Evolutionary conservation across 2,888 invertebrate genomes (phyloP).

Genomic region (Operophtera brumata): DNA sequence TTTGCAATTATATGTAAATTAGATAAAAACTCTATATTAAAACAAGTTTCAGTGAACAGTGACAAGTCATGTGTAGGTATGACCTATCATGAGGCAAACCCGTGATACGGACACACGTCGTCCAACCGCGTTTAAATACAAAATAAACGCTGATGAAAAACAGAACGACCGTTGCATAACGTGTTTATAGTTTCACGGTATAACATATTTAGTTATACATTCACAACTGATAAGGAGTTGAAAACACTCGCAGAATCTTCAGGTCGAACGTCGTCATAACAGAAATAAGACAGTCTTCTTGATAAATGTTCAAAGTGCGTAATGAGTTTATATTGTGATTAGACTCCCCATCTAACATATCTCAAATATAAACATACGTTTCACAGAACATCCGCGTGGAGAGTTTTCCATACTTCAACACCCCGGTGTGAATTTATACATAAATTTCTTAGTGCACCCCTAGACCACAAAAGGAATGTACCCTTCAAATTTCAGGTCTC

Average conservation of each 20-base stretch:
- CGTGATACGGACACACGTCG: neutral
- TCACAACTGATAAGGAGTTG: conserved; percentile 8
- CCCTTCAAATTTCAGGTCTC: no score
- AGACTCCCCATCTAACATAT: conserved; percentile 2
- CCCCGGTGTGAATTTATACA: no score
- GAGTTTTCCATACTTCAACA: no score
- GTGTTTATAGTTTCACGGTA: neutral
- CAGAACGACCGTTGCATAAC: conserved; percentile 5
- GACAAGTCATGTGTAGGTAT: neutral
- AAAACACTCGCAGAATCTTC: conserved; percentile 7
- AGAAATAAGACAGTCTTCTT: neutral
- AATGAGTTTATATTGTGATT: conserved; percentile 4
- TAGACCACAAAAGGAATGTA: no score
- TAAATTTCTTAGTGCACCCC: no score
- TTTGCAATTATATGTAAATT: no score
- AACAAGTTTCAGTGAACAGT: no score
- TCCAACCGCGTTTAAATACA: neutral
- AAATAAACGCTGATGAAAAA: conserved; percentile 2
- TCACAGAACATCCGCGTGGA: conserved; percentile 14
- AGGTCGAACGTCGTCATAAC: neutral
- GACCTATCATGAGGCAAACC: neutral
- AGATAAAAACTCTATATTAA: no score
- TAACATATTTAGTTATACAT: conserved; percentile 4
- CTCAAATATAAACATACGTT: conserved; percentile 13
- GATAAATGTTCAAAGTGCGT: neutral